Percentiles rank a stretch among this genome's conserved stretches.
Evolutionary conservation across 2,797 vertebrate species (phyloP).

Genomic region (Characodon lateralis): DNA sequence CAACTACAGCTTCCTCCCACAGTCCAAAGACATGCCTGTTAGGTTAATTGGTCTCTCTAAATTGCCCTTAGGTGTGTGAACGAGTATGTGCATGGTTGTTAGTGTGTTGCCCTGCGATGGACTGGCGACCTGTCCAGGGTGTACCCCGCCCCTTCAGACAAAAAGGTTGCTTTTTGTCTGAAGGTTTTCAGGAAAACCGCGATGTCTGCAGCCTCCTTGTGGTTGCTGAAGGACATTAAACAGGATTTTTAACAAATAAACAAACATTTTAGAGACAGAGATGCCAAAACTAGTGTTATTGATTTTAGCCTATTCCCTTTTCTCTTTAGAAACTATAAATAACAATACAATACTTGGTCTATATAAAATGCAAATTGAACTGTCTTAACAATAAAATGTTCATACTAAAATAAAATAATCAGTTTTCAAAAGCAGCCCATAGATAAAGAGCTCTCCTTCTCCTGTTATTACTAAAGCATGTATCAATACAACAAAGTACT

Average conservation of each 20-base stretch:
- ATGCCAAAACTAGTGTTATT: neutral
- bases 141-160: neutral
- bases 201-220: neutral
- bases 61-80: too few species aligned
- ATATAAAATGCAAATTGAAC: too few species aligned
- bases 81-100: too few species aligned
- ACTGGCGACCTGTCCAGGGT: too few species aligned
- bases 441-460: neutral
- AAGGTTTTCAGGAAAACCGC: neutral
- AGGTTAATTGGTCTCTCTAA: too few species aligned
- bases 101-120: too few species aligned
- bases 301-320: neutral
- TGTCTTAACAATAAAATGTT: neutral
- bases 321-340: neutral
- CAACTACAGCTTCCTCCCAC: too few species aligned
- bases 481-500: neutral
- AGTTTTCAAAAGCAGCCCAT: accelerated
- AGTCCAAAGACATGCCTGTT: too few species aligned
- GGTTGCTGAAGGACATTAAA: neutral
- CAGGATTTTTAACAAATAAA: neutral
- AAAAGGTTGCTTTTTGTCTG: neutral
- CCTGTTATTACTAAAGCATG: neutral
- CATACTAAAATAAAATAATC: neutral
- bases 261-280: neutral
- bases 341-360: neutral